A percentile compares a stretch with the other conserved stretches of the same genome.
Conservation (phyloP, 2,797 vertebrate species). For the Typhlichthys subterraneus region DNA sequence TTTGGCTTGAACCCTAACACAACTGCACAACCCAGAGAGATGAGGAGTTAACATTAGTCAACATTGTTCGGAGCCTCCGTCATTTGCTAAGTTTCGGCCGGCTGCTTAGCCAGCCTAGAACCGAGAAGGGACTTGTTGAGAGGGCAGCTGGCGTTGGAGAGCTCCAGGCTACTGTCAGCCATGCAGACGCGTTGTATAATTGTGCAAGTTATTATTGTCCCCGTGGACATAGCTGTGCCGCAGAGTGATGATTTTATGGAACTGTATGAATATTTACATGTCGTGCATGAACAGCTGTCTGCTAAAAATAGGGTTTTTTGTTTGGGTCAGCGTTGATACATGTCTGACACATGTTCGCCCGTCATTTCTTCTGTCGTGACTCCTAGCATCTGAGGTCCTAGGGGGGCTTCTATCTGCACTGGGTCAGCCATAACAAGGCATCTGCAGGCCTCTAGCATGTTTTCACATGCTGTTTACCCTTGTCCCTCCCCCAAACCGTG, state of each 20-base stretch:
- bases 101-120: neutral
- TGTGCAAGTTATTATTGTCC: neutral
- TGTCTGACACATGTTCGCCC: slow-evolving; percentile 31
- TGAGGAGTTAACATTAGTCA: neutral
- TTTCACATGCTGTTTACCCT: slow-evolving; percentile 35
- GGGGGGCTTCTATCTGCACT: neutral
- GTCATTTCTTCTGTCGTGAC: slow-evolving; percentile 27
- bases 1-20: no score
- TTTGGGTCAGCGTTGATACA: slow-evolving; percentile 38
- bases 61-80: slow-evolving; percentile 13
- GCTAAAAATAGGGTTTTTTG: slow-evolving; percentile 57
- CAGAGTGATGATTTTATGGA: slow-evolving; percentile 41
- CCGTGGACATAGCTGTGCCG: slow-evolving; percentile 12
- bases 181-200: slow-evolving; percentile 23
- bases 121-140: neutral
- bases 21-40: neutral
- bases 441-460: slow-evolving; percentile 22
- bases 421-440: slow-evolving; percentile 34
- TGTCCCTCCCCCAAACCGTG: neutral
- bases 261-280: slow-evolving; percentile 5
- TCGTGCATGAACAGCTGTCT: slow-evolving; percentile 42
- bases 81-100: neutral
- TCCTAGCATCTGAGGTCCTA: slow-evolving; percentile 8
- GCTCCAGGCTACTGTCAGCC: neutral
- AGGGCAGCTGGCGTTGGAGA: neutral